These are phyloP conservation scores for Chaetura pelagica DNA, from an alignment of 2,113 vertebrate genomes.

Conservation along the genomic window DNA sequence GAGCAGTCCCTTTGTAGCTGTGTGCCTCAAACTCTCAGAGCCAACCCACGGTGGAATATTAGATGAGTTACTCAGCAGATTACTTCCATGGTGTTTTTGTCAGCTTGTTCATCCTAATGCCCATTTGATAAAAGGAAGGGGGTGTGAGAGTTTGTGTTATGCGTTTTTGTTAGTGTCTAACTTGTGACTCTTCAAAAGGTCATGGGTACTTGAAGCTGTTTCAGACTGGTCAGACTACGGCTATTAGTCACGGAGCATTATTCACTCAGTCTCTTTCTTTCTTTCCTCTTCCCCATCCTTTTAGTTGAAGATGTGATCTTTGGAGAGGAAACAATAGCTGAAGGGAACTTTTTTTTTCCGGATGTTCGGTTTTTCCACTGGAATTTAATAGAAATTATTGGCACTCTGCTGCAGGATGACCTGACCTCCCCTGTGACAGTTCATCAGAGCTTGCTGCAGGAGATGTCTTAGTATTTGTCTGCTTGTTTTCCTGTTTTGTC, in stretches of 20 bases:
- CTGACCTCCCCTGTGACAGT: not conserved
- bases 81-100: slow-evolving; percentile 56
- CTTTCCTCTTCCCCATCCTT: slow-evolving; percentile 35
- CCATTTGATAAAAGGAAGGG: slow-evolving; percentile 42
- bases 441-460: not conserved
- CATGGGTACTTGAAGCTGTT: slow-evolving; percentile 33
- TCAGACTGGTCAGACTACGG: slow-evolving; percentile 41
- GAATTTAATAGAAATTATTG: slow-evolving; percentile 38
- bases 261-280: slow-evolving; percentile 37
- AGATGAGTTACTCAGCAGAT: slow-evolving; percentile 70
- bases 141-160: slow-evolving; percentile 34
- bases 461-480: not conserved
- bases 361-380: slow-evolving; percentile 44
- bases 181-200: slow-evolving; percentile 58
- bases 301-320: slow-evolving; percentile 42
- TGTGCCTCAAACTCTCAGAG: slow-evolving; percentile 22
- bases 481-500: not conserved
- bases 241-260: slow-evolving; percentile 73
- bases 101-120: slow-evolving; percentile 38
- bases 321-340: slow-evolving; percentile 63
- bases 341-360: not conserved
- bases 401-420: not conserved
- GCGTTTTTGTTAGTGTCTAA: slow-evolving; percentile 21
- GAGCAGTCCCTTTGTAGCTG: not conserved
- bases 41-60: slow-evolving; percentile 58